Evolutionary conservation across 2,797 vertebrate genomes (phyloP).

Genomic region (Sitta carolinensis): DNA sequence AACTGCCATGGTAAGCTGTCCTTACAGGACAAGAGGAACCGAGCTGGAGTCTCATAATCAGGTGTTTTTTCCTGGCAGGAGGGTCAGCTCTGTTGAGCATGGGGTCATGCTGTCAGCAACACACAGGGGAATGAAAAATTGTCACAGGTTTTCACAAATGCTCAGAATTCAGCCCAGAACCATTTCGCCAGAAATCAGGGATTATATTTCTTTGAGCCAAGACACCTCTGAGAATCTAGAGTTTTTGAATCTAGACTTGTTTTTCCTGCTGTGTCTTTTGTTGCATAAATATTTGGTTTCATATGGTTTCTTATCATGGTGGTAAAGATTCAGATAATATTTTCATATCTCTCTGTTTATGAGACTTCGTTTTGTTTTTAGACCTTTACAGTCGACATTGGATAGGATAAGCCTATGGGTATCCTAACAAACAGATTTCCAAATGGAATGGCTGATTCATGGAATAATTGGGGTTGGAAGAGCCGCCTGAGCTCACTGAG

Average conservation of each 20-base stretch:
- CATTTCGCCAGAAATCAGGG: accelerated
- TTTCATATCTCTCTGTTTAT: neutral
- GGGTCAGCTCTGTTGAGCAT: neutral
- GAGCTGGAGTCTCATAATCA: neutral
- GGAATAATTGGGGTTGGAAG: neutral
- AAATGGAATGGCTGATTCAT: neutral
- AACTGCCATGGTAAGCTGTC: neutral
- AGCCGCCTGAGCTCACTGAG: neutral
- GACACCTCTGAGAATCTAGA: neutral
- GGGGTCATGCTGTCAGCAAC: accelerated
- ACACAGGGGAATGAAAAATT: accelerated
- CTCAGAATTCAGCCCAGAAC: neutral
- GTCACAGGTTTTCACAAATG: neutral
- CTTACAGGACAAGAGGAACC: neutral
- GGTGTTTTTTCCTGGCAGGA: neutral
- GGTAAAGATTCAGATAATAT: neutral
- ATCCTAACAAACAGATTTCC: neutral
- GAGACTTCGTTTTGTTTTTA: neutral
- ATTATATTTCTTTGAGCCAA: neutral
- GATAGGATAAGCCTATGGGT: neutral
- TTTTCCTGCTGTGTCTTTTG: neutral
- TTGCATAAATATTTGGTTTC: neutral
- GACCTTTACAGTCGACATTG: neutral
- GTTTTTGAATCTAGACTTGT: neutral
- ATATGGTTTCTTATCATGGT: neutral